These are phyloP conservation scores for Hemibagrus guttatus DNA, from an alignment of 2,797 vertebrate genomes.

Conservation along the genomic window DNA sequence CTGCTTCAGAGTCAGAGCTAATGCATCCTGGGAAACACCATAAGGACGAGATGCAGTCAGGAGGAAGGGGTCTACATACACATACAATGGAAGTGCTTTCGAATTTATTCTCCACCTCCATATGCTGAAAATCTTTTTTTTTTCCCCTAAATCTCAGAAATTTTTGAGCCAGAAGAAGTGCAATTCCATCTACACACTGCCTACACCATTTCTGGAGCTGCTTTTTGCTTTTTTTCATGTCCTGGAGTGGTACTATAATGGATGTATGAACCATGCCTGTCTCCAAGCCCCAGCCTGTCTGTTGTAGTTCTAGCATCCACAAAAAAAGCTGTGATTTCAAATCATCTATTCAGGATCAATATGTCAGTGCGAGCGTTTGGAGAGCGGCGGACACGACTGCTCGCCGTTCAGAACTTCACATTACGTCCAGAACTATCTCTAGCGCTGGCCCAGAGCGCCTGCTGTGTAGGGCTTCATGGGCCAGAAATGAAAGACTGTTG, in stretches of 20 bases:
- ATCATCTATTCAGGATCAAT: slow-evolving; percentile 49
- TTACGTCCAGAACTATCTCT: slow-evolving; percentile 63
- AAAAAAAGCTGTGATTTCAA: slow-evolving; percentile 77
- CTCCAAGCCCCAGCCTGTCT: slow-evolving; percentile 34
- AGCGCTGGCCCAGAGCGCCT: slow-evolving; percentile 68
- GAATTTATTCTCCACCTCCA: slow-evolving; percentile 48
- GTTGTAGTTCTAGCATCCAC: slow-evolving; percentile 74
- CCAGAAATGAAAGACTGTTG: slow-evolving; percentile 65
- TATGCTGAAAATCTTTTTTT: slow-evolving; percentile 19
- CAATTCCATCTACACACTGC: slow-evolving; percentile 70
- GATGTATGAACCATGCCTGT: slow-evolving; percentile 73
- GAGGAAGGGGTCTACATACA: slow-evolving; percentile 37
- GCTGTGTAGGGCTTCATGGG: slow-evolving; percentile 77
- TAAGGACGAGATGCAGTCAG: slow-evolving; percentile 36
- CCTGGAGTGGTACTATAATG: slow-evolving; percentile 83
- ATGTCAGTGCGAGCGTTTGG: slow-evolving; percentile 36
- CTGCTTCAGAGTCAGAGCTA: slow-evolving; percentile 62
- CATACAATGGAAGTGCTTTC: slow-evolving; percentile 46
- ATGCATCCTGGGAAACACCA: slow-evolving; percentile 49
- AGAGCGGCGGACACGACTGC: slow-evolving; percentile 56
- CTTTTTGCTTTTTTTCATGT: slow-evolving; percentile 66
- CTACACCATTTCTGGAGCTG: slow-evolving; percentile 73
- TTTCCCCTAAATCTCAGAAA: slow-evolving; percentile 37
- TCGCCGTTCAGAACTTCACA: slow-evolving; percentile 68
- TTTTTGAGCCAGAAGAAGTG: slow-evolving; percentile 73